Conservation (phyloP, 1,140 invertebrate species). For the Colletes gigas region DNA sequence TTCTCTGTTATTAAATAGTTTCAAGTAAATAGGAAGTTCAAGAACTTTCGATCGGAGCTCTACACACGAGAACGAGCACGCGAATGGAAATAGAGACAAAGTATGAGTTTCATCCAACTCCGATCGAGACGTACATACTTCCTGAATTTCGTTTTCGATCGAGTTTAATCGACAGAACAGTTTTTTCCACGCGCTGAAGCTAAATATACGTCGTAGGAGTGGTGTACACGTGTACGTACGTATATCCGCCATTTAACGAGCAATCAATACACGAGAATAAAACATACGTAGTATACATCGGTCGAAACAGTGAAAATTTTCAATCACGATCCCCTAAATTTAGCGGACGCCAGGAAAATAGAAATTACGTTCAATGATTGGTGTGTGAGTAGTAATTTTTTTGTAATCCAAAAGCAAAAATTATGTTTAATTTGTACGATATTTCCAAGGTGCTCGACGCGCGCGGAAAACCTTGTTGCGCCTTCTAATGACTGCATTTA, state of each 20-base stretch:
- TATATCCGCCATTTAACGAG: not conserved
- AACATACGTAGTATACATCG: not conserved
- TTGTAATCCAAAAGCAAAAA: not conserved
- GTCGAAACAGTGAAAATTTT: not conserved
- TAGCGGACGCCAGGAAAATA: not conserved
- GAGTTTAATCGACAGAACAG: not conserved
- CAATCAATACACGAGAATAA: slow-evolving; percentile 20
- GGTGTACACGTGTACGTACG: not conserved
- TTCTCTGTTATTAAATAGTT: too few relatives aligned
- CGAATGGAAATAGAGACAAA: not conserved
- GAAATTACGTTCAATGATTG: not conserved
- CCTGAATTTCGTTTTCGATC: slow-evolving; percentile 9
- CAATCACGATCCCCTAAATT: too few relatives aligned
- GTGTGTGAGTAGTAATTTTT: too few relatives aligned
- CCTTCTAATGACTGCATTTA: not conserved
- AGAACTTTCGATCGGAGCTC: too few relatives aligned
- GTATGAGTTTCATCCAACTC: not conserved
- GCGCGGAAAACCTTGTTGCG: not conserved
- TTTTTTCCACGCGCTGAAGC: not conserved
- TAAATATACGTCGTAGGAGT: not conserved
- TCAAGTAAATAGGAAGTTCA: too few relatives aligned
- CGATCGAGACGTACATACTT: not conserved
- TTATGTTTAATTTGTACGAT: not conserved
- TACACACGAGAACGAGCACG: not conserved
- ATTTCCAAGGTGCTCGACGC: not conserved